These are phyloP conservation scores for Salminus brasiliensis DNA, from an alignment of 2,113 vertebrate genomes.

Conservation along the genomic window DNA sequence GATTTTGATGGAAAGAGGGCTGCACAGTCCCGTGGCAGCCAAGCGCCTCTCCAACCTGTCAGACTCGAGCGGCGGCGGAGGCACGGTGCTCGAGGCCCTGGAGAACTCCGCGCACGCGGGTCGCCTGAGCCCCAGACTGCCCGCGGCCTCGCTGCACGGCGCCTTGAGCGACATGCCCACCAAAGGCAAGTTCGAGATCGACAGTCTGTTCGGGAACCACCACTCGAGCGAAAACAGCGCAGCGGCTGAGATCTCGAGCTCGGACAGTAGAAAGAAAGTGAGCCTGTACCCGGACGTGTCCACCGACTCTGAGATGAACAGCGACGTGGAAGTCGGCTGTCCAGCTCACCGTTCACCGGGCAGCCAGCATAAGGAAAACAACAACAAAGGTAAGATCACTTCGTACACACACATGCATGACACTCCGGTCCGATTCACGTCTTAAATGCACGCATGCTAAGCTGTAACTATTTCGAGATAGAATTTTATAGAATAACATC, in stretches of 20 bases:
- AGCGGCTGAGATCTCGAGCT: constrained; percentile 86
- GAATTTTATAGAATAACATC: too few species aligned
- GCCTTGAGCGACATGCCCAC: constrained; percentile 88
- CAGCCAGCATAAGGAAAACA: constrained; percentile 94
- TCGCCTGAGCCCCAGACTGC: constrained; percentile 94
- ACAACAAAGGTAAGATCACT: constrained; percentile 86
- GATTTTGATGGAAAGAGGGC: constrained; percentile 99
- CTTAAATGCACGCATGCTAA: too few species aligned
- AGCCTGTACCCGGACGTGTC: constrained; percentile 92
- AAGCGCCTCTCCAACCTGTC: constrained; percentile 92
- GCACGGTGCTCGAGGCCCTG: constrained; percentile 96
- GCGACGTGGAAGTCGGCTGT: constrained; percentile 98
- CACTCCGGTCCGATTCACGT: neutral
- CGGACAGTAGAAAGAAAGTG: constrained; percentile 94
- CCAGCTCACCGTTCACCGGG: constrained; percentile 90
- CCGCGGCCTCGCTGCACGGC: constrained; percentile 91
- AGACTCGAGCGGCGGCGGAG: constrained; percentile 84
- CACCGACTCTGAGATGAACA: constrained; percentile 95
- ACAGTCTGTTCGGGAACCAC: constrained; percentile 92
- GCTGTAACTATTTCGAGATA: too few species aligned
- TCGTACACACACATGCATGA: neutral
- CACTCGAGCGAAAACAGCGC: constrained; percentile 83
- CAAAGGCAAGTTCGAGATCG: constrained; percentile 99
- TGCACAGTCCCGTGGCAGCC: constrained; percentile 93
- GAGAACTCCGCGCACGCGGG: constrained; percentile 97